These are phyloP conservation scores for Misgurnus anguillicaudatus DNA, from an alignment of 2,113 vertebrate species.

Conservation along the genomic window DNA sequence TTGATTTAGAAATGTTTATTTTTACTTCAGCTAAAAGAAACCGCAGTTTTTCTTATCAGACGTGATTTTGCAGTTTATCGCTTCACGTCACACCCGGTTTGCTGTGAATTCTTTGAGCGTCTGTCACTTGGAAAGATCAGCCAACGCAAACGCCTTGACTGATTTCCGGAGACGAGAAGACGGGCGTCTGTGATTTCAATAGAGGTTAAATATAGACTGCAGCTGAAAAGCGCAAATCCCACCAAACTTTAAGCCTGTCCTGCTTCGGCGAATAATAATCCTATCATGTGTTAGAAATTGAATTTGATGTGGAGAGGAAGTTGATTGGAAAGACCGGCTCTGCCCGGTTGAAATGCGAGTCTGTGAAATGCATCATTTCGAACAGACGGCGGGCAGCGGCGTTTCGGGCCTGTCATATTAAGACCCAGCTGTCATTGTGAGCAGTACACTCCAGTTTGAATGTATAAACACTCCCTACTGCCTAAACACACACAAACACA, in stretches of 20 bases:
- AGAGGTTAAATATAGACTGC: slow-evolving; percentile 34
- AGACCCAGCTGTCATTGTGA: slow-evolving; percentile 40
- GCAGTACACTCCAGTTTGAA: slow-evolving; percentile 21
- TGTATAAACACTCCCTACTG: slow-evolving; percentile 14
- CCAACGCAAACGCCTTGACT: neutral
- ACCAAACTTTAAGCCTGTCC: neutral
- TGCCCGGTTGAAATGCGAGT: slow-evolving; percentile 4
- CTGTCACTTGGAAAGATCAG: slow-evolving; percentile 7
- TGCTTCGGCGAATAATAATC: slow-evolving; percentile 10
- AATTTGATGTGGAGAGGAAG: slow-evolving; percentile 27
- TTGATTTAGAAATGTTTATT: slow-evolving; percentile 22
- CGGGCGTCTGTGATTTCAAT: neutral
- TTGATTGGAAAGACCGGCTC: slow-evolving; percentile 10
- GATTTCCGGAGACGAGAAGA: slow-evolving; percentile 14
- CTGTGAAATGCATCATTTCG: slow-evolving; percentile 37
- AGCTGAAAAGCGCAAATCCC: neutral
- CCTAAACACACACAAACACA: slow-evolving; percentile 25
- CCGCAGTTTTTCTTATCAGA: neutral
- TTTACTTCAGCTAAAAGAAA: neutral
- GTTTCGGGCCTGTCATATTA: slow-evolving; percentile 37
- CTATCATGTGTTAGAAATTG: slow-evolving; percentile 11
- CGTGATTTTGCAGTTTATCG: neutral
- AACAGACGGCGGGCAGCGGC: slow-evolving; percentile 31
- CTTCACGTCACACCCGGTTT: neutral
- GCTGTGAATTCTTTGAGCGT: slow-evolving; percentile 18